Conservation (phyloP, 1,140 invertebrate species). For the Pachyrhynchus sulphureomaculatus region DNA sequence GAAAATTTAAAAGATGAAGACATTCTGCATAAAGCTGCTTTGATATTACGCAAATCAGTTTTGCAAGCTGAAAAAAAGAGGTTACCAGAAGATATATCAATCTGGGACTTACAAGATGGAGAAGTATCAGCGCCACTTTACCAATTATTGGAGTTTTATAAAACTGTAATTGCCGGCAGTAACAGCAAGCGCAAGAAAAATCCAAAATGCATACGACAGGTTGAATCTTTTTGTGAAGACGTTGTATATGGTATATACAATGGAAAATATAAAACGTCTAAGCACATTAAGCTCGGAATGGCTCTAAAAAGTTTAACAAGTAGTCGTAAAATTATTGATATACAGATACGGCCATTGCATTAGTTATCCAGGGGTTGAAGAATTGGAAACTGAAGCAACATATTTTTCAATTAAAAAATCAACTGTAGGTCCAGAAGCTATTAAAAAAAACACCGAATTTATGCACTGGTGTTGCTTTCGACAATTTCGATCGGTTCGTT, state of each 20-base stretch:
- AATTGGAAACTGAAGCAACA: constrained; percentile 45
- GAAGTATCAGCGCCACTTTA: constrained; percentile 32
- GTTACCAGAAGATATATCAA: constrained; percentile 28
- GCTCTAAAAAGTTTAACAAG: constrained; percentile 44
- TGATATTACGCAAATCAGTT: constrained; percentile 37
- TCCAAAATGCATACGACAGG: constrained; percentile 27
- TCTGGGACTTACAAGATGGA: constrained; percentile 31
- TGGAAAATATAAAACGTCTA: constrained; percentile 41
- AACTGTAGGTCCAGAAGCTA: constrained; percentile 38
- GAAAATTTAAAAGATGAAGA: constrained; percentile 35
- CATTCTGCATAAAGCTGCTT: constrained; percentile 37
- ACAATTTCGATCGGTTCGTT: constrained; percentile 53
- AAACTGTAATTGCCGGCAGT: not conserved
- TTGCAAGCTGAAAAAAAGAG: constrained; percentile 19
- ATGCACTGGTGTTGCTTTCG: constrained; percentile 49
- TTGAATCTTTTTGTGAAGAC: constrained; percentile 36
- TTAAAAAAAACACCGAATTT: constrained; percentile 30
- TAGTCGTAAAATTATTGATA: constrained; percentile 42
- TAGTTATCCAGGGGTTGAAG: constrained; percentile 41
- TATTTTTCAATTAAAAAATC: constrained; percentile 17
- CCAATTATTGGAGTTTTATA: constrained; percentile 30
- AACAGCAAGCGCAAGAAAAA: constrained; percentile 22
- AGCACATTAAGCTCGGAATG: constrained; percentile 43
- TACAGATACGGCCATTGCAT: constrained; percentile 43
- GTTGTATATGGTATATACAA: constrained; percentile 38